Base-by-base conservation (phyloP, 2,113 vertebrate species). In the Rattus rattus region DNA sequence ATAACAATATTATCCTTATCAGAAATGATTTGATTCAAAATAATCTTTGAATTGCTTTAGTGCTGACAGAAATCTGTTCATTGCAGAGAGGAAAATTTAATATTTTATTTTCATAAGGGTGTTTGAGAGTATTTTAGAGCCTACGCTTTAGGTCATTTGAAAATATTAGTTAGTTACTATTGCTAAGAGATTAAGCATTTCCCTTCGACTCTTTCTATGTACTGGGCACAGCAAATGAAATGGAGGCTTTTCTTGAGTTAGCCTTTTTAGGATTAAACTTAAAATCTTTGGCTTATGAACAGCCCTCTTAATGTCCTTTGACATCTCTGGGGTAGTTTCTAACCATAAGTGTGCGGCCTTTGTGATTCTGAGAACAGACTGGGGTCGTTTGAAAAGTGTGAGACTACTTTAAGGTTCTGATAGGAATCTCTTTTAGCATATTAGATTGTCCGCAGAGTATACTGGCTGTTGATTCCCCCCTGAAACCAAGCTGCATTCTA, bases 401-500 rank as follows among this genome's bases (percentile, higher is more conserved):
- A 97, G n/a, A 86, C 54, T 95, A 65, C 56, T 97, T 96, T 72
- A 61, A 96, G 72, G 67, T 94, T 97, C n/a, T 22, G 73, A 63
- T 92, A 79, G 95, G 92, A 97, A 96, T 77, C 97, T 84, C 94
- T 75, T 96, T 97, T 97, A 92, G 84, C 97, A 97, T 94, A 95
- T 98, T 97, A 81, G 81, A 2, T 94, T 97, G 88, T 97, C 98
- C 98, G 86, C 96, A 95, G 96, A 97, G 97, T 73, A 97, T 88
- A 97, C 75, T 67, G 94, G 96, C 87, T 92, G 96, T 92, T 97
- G 92, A 97, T 92, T 79, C 97, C 97, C 20, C 20, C 96, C 98
- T 93, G 96, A 98, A 99, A 98, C 98, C 97, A 98, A 98, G 98
- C 98, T 98, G 86, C 97, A 79, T 98, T 98, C 96, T 98, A 96